These are phyloP conservation scores for Steatocranus sp. DNA, from an alignment of 2,797 vertebrate genomes.

Conservation along the genomic window DNA sequence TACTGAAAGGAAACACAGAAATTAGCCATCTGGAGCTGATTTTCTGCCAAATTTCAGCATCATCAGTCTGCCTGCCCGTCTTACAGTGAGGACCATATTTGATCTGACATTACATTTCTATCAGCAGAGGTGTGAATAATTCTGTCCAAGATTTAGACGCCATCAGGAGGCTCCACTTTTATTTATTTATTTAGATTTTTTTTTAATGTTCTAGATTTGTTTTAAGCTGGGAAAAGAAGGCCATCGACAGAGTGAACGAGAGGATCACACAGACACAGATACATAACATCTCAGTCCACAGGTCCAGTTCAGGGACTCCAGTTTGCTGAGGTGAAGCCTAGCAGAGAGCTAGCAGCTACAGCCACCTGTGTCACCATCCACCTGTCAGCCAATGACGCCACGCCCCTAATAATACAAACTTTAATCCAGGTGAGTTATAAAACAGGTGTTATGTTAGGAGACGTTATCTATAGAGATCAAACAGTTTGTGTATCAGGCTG, in stretches of 20 bases:
- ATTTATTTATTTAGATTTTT: background rate
- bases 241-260: background rate
- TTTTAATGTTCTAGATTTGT: background rate
- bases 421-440: background rate
- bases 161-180: background rate
- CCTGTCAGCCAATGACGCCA: rapidly evolving
- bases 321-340: background rate
- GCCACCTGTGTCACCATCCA: background rate
- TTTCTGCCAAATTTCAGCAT: background rate
- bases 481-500: background rate
- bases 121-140: background rate
- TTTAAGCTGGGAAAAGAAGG: background rate
- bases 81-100: background rate
- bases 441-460: background rate
- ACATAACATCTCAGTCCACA: background rate
- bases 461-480: background rate
- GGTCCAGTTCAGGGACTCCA: background rate
- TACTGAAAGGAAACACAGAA: background rate
- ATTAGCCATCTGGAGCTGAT: background rate
- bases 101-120: background rate
- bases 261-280: background rate
- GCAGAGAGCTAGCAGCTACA: background rate
- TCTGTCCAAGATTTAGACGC: background rate
- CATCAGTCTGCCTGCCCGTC: background rate
- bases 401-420: background rate